Percentiles rank a stretch among this genome's conserved stretches.
Evolutionary conservation across 2,797 vertebrate genomes (phyloP).

Genomic region (Acanthopagrus latus): DNA sequence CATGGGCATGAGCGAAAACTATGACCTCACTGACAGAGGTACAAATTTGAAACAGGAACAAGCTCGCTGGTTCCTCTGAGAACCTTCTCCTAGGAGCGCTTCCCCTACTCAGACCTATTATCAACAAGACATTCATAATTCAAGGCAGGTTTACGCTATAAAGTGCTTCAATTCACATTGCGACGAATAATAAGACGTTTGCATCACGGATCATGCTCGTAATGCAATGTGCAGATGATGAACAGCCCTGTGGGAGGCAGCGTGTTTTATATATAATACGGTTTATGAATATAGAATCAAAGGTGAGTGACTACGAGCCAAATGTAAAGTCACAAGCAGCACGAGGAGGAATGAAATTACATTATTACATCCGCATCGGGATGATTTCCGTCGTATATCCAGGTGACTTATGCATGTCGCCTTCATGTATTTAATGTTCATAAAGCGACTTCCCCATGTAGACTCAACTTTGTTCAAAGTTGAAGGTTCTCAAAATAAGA

Average conservation of each 20-base stretch:
- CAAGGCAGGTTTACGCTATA: too few relatives aligned
- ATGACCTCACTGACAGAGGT: too few relatives aligned
- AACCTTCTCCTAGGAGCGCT: slow-evolving; percentile 14
- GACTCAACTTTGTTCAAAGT: not conserved
- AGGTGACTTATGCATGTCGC: not conserved
- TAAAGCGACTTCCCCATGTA: not conserved
- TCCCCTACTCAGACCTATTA: slow-evolving; percentile 13
- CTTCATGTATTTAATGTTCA: not conserved
- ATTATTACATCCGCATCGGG: not conserved
- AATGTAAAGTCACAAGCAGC: slow-evolving; percentile 5
- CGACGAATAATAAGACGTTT: too few relatives aligned
- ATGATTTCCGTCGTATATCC: not conserved
- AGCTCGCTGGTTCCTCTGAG: not conserved
- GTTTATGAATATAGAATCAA: too few relatives aligned
- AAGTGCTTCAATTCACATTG: too few relatives aligned
- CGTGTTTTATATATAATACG: too few relatives aligned
- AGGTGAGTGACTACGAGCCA: not conserved
- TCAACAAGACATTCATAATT: not conserved
- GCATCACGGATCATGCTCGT: too few relatives aligned
- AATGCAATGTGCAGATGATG: too few relatives aligned
- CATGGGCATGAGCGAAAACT: too few relatives aligned
- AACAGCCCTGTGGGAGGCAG: too few relatives aligned
- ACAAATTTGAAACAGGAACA: slow-evolving; percentile 16
- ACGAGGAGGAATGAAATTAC: slow-evolving; percentile 1
- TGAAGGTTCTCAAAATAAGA: slow-evolving; percentile 9